Evolutionary conservation across 2,113 vertebrate species (phyloP), one percentile per base, ranked within the genome.

Genomic region (Cnemophilus loriae): DNA sequence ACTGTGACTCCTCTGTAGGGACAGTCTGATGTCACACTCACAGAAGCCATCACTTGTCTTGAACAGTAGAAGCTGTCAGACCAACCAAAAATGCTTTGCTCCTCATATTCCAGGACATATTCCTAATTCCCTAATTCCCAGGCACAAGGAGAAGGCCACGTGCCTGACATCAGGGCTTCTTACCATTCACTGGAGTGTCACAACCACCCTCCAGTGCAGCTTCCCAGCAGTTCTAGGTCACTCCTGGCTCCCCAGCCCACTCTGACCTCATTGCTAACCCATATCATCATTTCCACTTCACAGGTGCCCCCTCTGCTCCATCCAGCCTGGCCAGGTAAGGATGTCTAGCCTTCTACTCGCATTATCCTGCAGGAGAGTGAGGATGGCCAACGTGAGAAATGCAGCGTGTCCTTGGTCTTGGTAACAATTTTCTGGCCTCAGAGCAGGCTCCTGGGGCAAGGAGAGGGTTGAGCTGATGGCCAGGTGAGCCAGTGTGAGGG

Each of bases 261-360:
- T 42, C 30, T 16, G 11, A 33, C 52, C 20, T 3, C 27, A 6
- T 1, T 57, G 23, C 39, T 97, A 81, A 97, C 28, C 39, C 26
- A 30, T 6, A 1, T 50, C 73, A 90, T 47, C 42, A 30, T 90
- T 94, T 52, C 73, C 50, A 12, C 37, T 90, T 78, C 60, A 89
- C 94, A 97, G 97, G 77, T 87, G 8, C 77, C 24, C 61, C 76
- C 44, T 80, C 93, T 9, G n/a, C 64, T 47, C 74, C 92, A 37
- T n/a, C 88, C 82, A 90, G 63, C 63, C 81, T 90, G 30, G 50
- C 77, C 74, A 53, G 92, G 97, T 97, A 97, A 97, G 97, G 55
- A 83, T 12, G 6, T 53, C 49, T 69, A 63, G 28, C 67, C 33
- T 95, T 84, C 69, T 75, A 20, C 37, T 93, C 4, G 0, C 4